Evolutionary conservation across 1,140 invertebrate species (phyloP), one percentile per base, ranked within the genome.

Genomic region (Cydia amplana): DNA sequence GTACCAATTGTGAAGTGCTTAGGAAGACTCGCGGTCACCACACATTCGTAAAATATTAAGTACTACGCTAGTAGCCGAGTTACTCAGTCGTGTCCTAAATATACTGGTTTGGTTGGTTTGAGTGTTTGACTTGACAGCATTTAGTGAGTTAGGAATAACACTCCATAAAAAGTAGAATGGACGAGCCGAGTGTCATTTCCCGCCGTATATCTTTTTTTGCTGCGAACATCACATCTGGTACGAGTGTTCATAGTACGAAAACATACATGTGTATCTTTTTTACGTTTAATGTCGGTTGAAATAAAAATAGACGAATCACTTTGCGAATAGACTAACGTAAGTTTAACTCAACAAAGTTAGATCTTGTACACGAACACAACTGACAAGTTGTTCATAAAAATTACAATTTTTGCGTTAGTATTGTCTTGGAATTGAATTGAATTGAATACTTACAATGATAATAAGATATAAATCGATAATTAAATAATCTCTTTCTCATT

Each of bases 131-230:
- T 60, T n/a, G 20, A 7, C 72, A 51, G 20, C 36, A 16, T 46
- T 46, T 20, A 73, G 23, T 55, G 18, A 23, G 20, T 72, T 49
- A 32, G 72, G 16, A 73, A 73, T 20, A 43, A 32, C n/a, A 23
- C 14, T 49, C 43, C 12, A 82, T 85, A 87, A 91, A 92, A 91
- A 86, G 84, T 86, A 83, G 78, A 77, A 84, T 78, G 83, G 87
- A 85, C 83, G 84, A 83, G 75, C 86, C 85, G 86, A 87, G 85
- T 86, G 82, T 88, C 83, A 86, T 92, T 92, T 90, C 87, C 88
- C 83, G 83, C 87, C 85, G 80, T 91, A 83, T 86, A 85, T 90
- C 85, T 85, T 83, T 86, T 87, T 89, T 88, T 87, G 79, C 81
- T 75, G 80, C 84, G 84, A 86, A 83, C 85, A 87, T 82, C 87